Evolutionary conservation across 2,797 vertebrate genomes (phyloP).

Genomic region (Tokudaia tokunoshimensis): DNA sequence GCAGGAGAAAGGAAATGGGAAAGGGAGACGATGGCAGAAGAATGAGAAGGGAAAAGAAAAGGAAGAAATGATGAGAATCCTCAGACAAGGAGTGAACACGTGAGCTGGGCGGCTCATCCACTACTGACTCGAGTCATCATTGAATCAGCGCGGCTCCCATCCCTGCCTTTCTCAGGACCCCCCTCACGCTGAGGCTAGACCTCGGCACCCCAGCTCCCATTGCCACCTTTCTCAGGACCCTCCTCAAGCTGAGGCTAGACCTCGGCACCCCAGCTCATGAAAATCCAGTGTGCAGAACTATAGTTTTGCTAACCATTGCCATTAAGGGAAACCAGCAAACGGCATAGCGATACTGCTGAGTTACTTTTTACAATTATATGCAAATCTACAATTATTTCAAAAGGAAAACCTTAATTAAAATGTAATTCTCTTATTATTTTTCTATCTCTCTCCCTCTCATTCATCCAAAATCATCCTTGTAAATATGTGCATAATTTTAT

Average conservation of each 20-base stretch:
- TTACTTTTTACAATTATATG: neutral
- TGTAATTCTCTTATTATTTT: neutral
- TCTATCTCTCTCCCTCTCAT: neutral
- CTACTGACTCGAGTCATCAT: neutral
- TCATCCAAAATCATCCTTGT: neutral
- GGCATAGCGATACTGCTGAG: too few relatives aligned
- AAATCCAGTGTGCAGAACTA: neutral
- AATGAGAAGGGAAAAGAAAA: neutral
- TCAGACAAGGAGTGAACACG: neutral
- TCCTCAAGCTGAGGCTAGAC: neutral
- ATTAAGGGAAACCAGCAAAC: neutral
- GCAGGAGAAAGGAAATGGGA: neutral
- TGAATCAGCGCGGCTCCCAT: neutral
- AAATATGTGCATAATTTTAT: neutral
- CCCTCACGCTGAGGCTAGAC: neutral
- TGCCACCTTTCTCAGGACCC: neutral
- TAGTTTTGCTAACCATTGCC: neutral
- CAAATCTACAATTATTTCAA: constrained; percentile 16
- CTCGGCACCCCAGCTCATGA: neutral
- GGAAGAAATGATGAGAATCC: neutral
- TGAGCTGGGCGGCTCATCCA: neutral
- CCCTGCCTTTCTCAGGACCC: neutral
- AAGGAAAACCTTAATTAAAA: constrained; percentile 36
- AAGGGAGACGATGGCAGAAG: neutral
- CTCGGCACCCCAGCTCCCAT: too few relatives aligned